A percentile compares a stretch with the other conserved stretches of the same genome.
phyloP scores from a whole-genome alignment of 2,113 vertebrate species.

The Desmodus rotundus region DNA sequence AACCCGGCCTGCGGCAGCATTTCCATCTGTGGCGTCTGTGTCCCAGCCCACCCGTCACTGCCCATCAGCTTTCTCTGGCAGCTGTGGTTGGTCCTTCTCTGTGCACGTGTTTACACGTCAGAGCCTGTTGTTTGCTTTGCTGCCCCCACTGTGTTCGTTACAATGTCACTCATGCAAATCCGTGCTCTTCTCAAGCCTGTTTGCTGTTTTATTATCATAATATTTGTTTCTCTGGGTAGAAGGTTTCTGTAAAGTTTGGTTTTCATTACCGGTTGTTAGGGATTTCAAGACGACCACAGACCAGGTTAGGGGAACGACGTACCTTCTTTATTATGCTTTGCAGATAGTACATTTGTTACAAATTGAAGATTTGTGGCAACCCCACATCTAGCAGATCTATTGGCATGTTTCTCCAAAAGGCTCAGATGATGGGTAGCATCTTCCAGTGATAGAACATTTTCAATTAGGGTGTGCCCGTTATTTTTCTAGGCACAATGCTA shows the following conservation, averaged over 20 bases:
- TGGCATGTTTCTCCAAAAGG: not conserved
- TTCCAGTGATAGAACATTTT: not conserved
- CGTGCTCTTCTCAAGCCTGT: not conserved
- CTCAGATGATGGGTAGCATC: not conserved
- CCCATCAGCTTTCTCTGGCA: not conserved
- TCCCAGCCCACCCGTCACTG: not conserved
- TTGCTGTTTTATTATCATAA: not conserved
- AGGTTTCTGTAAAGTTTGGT: not conserved
- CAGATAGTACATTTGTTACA: too few species aligned
- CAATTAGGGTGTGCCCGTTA: not conserved
- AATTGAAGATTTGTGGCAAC: not conserved
- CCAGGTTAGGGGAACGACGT: not conserved
- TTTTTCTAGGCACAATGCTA: not conserved
- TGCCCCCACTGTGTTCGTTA: rapidly evolving
- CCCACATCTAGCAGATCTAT: not conserved
- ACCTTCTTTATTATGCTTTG: too few species aligned
- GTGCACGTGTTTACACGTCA: not conserved
- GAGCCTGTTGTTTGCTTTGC: not conserved
- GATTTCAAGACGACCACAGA: not conserved
- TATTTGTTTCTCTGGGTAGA: not conserved
- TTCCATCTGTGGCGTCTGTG: not conserved
- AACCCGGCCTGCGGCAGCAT: rapidly evolving
- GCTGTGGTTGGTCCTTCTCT: not conserved
- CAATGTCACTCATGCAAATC: rapidly evolving
- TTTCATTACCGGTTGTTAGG: not conserved